Evolutionary conservation across 2,888 invertebrate genomes (phyloP), one percentile per base, ranked within the genome.

Genomic region (Clusia tigrina): DNA sequence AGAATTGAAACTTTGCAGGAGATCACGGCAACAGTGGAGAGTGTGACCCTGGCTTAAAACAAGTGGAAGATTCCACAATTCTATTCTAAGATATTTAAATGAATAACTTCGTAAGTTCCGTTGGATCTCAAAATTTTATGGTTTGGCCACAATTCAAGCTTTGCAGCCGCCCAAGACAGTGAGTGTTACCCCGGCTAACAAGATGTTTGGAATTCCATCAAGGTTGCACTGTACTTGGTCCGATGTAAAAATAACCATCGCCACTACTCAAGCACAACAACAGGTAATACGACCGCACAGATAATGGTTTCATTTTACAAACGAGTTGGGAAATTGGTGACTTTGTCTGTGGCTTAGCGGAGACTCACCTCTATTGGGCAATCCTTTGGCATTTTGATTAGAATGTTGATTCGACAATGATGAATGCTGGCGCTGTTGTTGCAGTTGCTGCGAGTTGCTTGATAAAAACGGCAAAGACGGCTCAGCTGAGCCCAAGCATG

Each of bases 371-470:
- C 82, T 81, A 72, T 76, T 77, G 70, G 74, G 76, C 85, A 85
- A 69, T 83, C 83, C 84, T 76, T 85, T 84, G 66, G 83, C 82
- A 71, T 78, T 79, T 79, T 80, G 78, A 78, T 82, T 79, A 78
- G 65, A 80, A 79, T 80, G 80, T 77, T 77, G 78, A 71, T 78
- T 73, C 74, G 76, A 75, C 74, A 75, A 72, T 78, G 79, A 74
- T 79, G 78, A 76, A 76, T 84, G 85, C 64, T 74, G 70, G 69
- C 70, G 74, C 60, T 68, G 69, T 76, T 76, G 69, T 76, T 76
- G 69, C 67, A 66, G 64, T 18, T 65, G 67, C 26, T 58, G 61
- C n/a, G 46, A 9, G 65, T 12, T 67, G 81, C 61, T 46, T 54
- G 63, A 22, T 65, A 56, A 38, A 58, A 63, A 54, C 54, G 57